A percentile compares a stretch with the other conserved stretches of the same genome.
Conservation (phyloP, 2,113 vertebrate genomes). For the Oncorhynchus keta region DNA sequence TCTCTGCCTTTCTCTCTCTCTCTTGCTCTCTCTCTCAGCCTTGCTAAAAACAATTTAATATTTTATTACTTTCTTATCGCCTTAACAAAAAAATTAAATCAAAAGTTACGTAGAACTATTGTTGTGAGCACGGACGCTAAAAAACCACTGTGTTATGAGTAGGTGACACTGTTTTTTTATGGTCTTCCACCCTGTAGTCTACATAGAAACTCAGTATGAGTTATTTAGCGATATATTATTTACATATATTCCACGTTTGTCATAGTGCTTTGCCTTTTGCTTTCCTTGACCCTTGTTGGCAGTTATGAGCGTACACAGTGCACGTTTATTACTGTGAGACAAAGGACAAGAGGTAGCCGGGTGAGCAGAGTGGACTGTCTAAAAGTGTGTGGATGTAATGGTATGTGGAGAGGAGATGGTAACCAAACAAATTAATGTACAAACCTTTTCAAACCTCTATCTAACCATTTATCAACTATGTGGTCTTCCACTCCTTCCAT, state of each 20-base stretch:
- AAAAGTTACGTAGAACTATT: not conserved
- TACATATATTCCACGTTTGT: constrained; percentile 30
- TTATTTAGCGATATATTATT: constrained; percentile 2
- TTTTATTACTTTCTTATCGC: too few relatives aligned
- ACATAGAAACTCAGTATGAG: not conserved
- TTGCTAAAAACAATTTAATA: not conserved
- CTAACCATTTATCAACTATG: too few relatives aligned
- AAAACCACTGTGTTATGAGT: not conserved
- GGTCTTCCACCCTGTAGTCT: not conserved
- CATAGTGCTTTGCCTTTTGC: constrained; percentile 13
- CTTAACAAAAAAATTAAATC: too few relatives aligned
- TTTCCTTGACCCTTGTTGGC: constrained; percentile 27
- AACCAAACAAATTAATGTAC: not conserved
- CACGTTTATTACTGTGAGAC: constrained; percentile 29
- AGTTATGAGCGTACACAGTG: constrained; percentile 15
- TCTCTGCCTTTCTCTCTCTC: too few relatives aligned
- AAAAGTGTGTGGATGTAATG: not conserved
- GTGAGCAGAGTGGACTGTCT: not conserved
- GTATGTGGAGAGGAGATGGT: constrained; percentile 4
- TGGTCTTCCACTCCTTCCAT: too few relatives aligned
- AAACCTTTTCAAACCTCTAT: too few relatives aligned
- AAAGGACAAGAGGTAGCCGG: constrained; percentile 10
- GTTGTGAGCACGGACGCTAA: not conserved
- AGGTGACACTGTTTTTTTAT: not conserved
- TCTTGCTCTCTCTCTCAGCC: too few relatives aligned